Conservation (phyloP, 2,113 vertebrate genomes). For the Empidonax alnorum region DNA sequence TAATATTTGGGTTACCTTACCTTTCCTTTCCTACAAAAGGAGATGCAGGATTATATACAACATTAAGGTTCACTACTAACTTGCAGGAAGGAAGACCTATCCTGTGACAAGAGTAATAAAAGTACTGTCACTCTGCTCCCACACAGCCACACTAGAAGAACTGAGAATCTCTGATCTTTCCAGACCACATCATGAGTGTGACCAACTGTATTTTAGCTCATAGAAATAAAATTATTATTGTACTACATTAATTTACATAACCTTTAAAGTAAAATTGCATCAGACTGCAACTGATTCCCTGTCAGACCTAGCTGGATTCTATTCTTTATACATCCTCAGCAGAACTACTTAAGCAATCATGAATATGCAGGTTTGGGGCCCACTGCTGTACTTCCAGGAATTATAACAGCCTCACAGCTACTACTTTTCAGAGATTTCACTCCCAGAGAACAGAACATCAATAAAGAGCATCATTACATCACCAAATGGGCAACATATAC, state of each 20-base stretch:
- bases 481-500: not conserved
- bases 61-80: not conserved
- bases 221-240: slow-evolving; percentile 3
- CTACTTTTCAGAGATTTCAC: not conserved
- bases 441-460: not conserved
- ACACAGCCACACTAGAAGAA: not conserved
- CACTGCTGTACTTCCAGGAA: not conserved
- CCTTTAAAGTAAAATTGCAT: not conserved
- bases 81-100: not conserved
- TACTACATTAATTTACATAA: not conserved
- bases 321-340: not conserved
- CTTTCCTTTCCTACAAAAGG: not conserved
- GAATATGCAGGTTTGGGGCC: not conserved
- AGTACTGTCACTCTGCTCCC: not conserved
- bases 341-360: not conserved
- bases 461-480: not conserved
- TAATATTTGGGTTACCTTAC: not conserved
- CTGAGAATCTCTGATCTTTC: not conserved
- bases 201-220: not conserved
- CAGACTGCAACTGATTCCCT: not conserved
- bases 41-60: not conserved
- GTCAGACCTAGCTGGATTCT: not conserved
- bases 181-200: not conserved
- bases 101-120: not conserved
- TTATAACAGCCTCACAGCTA: not conserved